Percentiles rank a stretch among this genome's conserved stretches.
Evolutionary conservation across 2,797 vertebrate genomes (phyloP).

Genomic region (Odontamblyopus lacepedii): DNA sequence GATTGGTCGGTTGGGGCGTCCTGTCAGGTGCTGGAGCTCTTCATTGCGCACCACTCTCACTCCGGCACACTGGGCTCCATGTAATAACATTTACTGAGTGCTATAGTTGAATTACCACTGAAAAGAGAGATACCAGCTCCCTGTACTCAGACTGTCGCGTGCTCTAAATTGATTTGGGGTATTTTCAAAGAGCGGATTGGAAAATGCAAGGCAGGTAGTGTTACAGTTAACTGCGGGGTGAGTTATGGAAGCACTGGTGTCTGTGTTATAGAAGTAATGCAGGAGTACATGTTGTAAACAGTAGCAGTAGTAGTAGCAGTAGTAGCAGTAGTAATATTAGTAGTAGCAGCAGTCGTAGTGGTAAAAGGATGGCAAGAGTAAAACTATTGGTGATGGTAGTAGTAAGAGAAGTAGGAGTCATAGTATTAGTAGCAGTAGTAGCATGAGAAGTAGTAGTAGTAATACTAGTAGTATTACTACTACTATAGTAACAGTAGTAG

Average conservation of each 20-base stretch:
- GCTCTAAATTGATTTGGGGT: not conserved
- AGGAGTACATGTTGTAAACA: not conserved
- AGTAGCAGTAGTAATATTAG: not conserved
- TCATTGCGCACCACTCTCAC: not conserved
- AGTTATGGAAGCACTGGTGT: not conserved
- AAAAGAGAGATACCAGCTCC: not conserved
- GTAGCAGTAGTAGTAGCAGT: not conserved
- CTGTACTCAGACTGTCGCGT: not conserved
- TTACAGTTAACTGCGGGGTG: not conserved
- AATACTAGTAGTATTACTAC: too few relatives aligned
- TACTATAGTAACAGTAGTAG: too few relatives aligned
- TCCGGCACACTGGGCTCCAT: not conserved
- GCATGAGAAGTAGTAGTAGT: too few relatives aligned
- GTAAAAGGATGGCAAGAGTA: not conserved
- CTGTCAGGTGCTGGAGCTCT: constrained; percentile 2
- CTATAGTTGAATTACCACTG: constrained; percentile 1
- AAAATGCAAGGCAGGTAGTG: not conserved
- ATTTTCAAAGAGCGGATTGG: not conserved
- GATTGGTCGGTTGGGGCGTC: not conserved
- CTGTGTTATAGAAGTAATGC: not conserved
- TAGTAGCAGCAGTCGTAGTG: not conserved
- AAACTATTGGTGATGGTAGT: too few relatives aligned
- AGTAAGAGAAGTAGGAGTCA: too few relatives aligned
- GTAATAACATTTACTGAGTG: constrained; percentile 1
- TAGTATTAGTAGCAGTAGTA: too few relatives aligned